phyloP scores from a whole-genome alignment of 2,888 invertebrate species.

The Machimus rusticus region DNA sequence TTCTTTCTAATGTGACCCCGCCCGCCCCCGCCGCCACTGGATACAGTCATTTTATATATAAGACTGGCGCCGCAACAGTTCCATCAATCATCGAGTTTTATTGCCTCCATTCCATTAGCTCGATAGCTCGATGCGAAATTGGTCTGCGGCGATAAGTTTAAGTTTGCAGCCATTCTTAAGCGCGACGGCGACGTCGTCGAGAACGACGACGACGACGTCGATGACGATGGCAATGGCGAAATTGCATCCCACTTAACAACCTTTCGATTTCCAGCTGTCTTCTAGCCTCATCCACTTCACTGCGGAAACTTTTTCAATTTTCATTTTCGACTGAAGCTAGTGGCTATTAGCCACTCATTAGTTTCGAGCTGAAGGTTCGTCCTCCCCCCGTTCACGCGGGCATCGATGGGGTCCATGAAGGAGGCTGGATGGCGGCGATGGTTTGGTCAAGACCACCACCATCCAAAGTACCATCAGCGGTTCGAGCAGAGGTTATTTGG shows the following conservation, averaged over 20 bases:
- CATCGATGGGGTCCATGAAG: neutral
- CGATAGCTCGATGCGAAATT: neutral
- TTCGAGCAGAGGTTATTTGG: neutral
- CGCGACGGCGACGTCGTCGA: neutral
- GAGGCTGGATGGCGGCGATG: neutral
- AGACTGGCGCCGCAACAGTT: neutral
- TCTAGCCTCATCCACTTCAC: slow-evolving; percentile 1
- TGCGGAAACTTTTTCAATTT: slow-evolving; percentile 34
- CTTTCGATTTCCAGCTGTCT: neutral
- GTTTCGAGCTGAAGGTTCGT: neutral
- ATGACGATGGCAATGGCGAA: neutral
- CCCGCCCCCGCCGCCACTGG: neutral
- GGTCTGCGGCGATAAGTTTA: neutral
- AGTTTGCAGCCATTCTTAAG: neutral
- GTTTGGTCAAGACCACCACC: neutral
- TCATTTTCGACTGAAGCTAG: slow-evolving; percentile 30
- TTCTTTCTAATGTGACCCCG: neutral
- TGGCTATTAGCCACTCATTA: slow-evolving; percentile 39
- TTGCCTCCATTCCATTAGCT: neutral
- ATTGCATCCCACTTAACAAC: slow-evolving; percentile 24
- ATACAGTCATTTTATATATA: neutral
- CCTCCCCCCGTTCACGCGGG: neutral
- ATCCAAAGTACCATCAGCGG: neutral
- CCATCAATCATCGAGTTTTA: neutral
- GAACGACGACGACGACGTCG: neutral